Evolutionary conservation across 2,888 invertebrate species (phyloP), one percentile per base, ranked within the genome.

Genomic region (Elegia similella): DNA sequence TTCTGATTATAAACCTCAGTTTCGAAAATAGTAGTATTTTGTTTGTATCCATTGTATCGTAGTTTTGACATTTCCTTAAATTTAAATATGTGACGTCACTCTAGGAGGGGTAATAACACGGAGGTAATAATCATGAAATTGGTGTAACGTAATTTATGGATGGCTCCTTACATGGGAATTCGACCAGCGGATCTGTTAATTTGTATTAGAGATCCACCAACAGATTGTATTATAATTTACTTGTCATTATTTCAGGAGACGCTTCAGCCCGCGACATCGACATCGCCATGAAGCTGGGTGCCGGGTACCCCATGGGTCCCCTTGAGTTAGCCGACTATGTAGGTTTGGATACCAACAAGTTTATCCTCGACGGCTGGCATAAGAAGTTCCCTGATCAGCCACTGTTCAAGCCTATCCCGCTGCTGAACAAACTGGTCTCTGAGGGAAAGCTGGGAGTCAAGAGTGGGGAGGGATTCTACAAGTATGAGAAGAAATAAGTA

Each of bases 301-400:
- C 97, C 12, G 95, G 96, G 0, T 94, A 97, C 82, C 97, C 97
- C 6, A 97, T 98, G 97, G 98, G 98, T 3, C 98, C 98, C 0
- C 93, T 98, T 62, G 96, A 97, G 82, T 85, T 97, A 46, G 88
- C 94, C 1, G 97, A 98, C 87, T 97, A 95, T 80, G 95, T 96
- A 0, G 97, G 97, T 0, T 87, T 96, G 12, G 98, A 98, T 78
- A 96, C 96, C 6, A 93, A 93, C 59, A 92, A 94, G 72, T 95
- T 94, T 72, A 96, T 97, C 71, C 75, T 96, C 44, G 94, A 95
- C 68, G 96, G 96, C 17, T 97, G 96, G 97, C 92, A 94, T 72
- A 88, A 95, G 72, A 94, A 94, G 71, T 73, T 64, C 66, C 75
- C 75, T 0, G 68, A 73, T 15, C 69, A 73, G 34, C 63, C 62